Evolutionary conservation across 1,140 invertebrate genomes (phyloP), one percentile per base, ranked within the genome.

Genomic region (Cyclina sinensis): DNA sequence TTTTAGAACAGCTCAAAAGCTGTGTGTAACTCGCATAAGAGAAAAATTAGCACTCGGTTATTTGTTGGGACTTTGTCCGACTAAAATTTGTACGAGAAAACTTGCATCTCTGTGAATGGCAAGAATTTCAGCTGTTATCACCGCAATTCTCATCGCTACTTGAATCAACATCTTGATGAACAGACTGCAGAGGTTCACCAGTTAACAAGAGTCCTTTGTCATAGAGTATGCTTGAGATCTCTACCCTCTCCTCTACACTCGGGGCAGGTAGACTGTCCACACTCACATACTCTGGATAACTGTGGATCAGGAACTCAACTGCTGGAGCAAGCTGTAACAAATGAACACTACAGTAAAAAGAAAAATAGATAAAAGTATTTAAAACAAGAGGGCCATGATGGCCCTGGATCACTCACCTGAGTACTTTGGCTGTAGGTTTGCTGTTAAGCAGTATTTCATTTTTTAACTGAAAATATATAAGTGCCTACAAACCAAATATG

Each of bases 221-320:
- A 97, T 97, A 98, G 65, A 98, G 94, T 88, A 97, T 96, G 43
- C 95, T 96, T 1, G 96, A 96, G 51, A 88, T 89, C 30, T 86
- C 54, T 14, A 97, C 96, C 95, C 97, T 97, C 43, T 97, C 96
- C 30, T 96, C 95, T 18, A 97, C 95, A 90, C 96, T 96, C 0
- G 96, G 94, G 9, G 97, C 91, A 16, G 97, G 97, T 62, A 99
- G 96, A 89, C 97, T 96, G 84, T 97, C 96, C 0, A 99, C 96
- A 57, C 95, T 95, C 1, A 97, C 95, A 96, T 97, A 99, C 0
- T 97, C 94, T 1, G 98, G 98, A 96, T 98, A 99, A 0, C 94
- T 92, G 46, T 95, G 95, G 68, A 98, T 97, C 16, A 99, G 95
- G 59, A 96, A 96, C 93, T 97, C 97, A 24, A 99, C 96, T 16